These are phyloP conservation scores for Lytechinus variegatus DNA, from an alignment of 35 echinoderm and acorn worm genomes.

Conservation along the genomic window DNA sequence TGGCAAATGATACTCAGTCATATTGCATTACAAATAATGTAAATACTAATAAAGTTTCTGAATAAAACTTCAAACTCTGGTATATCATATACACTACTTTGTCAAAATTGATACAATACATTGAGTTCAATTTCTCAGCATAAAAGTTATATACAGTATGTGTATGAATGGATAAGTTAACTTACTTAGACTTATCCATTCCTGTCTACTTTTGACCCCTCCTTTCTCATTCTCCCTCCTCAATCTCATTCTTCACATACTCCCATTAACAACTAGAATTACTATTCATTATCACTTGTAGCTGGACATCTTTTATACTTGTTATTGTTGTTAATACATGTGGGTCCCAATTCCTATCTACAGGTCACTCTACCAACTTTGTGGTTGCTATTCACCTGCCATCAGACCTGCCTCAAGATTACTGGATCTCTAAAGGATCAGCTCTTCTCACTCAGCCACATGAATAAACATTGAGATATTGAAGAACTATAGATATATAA, in stretches of 20 bases:
- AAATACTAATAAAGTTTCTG: no score
- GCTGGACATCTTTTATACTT: not conserved
- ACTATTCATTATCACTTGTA: not conserved
- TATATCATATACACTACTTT: no score
- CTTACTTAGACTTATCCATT: not conserved
- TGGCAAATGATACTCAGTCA: no score
- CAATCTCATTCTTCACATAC: not conserved
- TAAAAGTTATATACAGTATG: no score
- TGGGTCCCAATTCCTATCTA: not conserved
- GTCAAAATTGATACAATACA: no score
- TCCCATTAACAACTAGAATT: not conserved
- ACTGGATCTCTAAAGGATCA: constrained; percentile 95
- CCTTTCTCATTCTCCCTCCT: no score
- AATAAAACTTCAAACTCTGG: no score
- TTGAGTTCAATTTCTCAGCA: no score
- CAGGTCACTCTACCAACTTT: constrained; percentile 99
- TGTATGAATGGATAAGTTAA: not conserved
- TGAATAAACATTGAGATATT: constrained; percentile 58
- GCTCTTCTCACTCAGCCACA: constrained; percentile 86
- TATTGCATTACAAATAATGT: no score
- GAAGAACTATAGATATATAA: not conserved
- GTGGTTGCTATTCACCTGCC: constrained; percentile 91
- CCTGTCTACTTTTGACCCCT: no score
- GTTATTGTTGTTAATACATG: not conserved
- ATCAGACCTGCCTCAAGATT: constrained; percentile 80